Evolutionary conservation across 2,888 invertebrate species (phyloP).

Genomic region (Leuctra nigra): DNA sequence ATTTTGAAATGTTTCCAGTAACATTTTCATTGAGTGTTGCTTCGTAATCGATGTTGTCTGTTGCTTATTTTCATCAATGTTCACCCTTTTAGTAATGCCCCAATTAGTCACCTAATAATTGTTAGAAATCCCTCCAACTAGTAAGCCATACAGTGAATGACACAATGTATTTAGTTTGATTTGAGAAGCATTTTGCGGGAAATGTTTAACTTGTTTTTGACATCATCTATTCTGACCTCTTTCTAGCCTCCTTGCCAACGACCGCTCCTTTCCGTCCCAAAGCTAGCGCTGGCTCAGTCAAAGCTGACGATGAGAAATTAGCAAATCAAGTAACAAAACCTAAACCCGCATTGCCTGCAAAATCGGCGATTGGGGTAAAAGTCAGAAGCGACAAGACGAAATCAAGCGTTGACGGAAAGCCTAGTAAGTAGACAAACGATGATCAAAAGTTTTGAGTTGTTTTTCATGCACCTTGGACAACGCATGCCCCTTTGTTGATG

Average conservation of each 20-base stretch:
- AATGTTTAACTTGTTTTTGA: no score
- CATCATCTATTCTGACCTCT: conserved; percentile 38
- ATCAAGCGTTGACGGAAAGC: conserved; percentile 27
- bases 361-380: conserved; percentile 29
- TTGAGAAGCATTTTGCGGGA: no score
- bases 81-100: no score
- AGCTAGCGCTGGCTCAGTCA: conserved; percentile 54
- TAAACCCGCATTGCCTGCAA: conserved; percentile 29
- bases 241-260: conserved; percentile 70
- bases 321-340: conserved; percentile 30
- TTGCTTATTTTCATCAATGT: no score
- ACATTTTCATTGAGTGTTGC: no score
- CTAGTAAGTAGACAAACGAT: conserved; percentile 30
- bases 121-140: no score
- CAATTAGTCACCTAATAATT: no score
- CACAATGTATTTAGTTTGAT: no score
- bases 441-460: no score
- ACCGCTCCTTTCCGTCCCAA: conserved; percentile 64
- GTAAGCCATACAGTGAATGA: no score
- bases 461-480: background rate
- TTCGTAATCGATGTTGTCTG: no score
- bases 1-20: no score
- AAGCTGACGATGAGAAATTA: conserved; percentile 33
- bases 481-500: background rate
- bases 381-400: conserved; percentile 29